These are phyloP conservation scores for Sussaba pulchella DNA, from an alignment of 2,888 invertebrate species.

Conservation along the genomic window DNA sequence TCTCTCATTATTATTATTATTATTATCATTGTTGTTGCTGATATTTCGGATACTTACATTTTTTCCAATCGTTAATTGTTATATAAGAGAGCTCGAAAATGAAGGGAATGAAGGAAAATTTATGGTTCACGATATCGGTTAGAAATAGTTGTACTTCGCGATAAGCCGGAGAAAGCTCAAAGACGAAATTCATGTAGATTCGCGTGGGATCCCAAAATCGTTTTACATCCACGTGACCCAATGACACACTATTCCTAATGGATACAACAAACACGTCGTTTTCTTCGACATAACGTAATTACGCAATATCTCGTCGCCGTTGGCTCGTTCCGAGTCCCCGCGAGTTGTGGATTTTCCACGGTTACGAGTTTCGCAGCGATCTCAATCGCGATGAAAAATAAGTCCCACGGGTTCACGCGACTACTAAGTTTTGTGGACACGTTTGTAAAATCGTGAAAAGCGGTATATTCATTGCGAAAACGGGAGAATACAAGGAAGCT, in stretches of 20 bases:
- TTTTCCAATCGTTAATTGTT: not conserved
- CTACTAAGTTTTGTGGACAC: too few species aligned
- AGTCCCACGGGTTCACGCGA: slow-evolving; percentile 52
- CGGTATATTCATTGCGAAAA: too few species aligned
- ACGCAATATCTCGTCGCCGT: slow-evolving; percentile 44
- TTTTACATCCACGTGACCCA: slow-evolving; percentile 51
- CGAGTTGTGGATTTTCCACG: slow-evolving; percentile 48
- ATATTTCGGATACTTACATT: too few species aligned
- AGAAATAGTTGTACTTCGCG: too few species aligned
- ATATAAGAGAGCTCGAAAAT: not conserved
- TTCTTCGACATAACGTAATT: slow-evolving; percentile 53
- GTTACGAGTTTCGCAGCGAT: slow-evolving; percentile 42
- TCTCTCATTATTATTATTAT: too few species aligned
- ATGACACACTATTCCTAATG: slow-evolving; percentile 60
- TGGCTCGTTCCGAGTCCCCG: slow-evolving; percentile 4
- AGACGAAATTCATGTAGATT: slow-evolving; percentile 29
- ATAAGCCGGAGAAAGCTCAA: not conserved
- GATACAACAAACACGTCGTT: slow-evolving; percentile 46
- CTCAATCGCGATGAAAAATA: slow-evolving; percentile 48
- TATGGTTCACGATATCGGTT: too few species aligned
- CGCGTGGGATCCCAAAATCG: slow-evolving; percentile 29
- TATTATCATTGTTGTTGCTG: too few species aligned
- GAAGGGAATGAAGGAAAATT: slow-evolving; percentile 9
- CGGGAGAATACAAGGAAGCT: too few species aligned
- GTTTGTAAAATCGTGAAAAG: too few species aligned